These are phyloP conservation scores for Ectropis grisescens DNA, from an alignment of 1,140 invertebrate genomes.

Conservation along the genomic window DNA sequence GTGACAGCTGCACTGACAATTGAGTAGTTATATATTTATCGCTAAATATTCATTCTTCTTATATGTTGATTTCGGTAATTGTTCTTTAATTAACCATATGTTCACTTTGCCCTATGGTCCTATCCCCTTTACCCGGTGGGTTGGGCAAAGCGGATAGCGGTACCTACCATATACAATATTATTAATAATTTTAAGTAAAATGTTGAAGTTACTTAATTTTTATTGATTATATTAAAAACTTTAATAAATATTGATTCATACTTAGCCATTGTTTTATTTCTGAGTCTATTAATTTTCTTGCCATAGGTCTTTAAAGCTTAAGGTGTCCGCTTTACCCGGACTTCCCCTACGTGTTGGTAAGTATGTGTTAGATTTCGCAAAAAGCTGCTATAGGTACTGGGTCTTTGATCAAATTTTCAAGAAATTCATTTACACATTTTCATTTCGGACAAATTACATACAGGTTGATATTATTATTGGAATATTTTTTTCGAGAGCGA, in stretches of 20 bases:
- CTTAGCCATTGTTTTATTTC: slow-evolving; percentile 2
- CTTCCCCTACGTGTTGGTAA: too few relatives aligned
- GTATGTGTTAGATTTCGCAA: too few relatives aligned
- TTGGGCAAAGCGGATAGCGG: neutral
- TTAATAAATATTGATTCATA: slow-evolving; percentile 4
- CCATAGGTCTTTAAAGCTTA: slow-evolving; percentile 1
- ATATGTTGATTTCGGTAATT: too few relatives aligned
- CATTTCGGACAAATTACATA: too few relatives aligned
- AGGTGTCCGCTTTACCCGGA: slow-evolving; percentile 3
- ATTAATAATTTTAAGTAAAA: slow-evolving; percentile 1
- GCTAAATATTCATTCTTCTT: too few relatives aligned
- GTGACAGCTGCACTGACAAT: neutral
- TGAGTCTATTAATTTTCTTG: slow-evolving; percentile 1
- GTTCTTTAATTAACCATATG: too few relatives aligned
- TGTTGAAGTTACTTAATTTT: neutral
- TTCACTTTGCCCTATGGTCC: neutral
- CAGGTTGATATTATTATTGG: too few relatives aligned
- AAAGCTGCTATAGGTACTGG: too few relatives aligned
- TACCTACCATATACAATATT: neutral
- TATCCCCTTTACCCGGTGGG: neutral
- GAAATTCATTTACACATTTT: too few relatives aligned
- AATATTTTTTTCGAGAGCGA: too few relatives aligned
- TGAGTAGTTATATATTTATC: too few relatives aligned
- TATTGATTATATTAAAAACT: slow-evolving; percentile 4
- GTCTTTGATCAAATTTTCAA: too few relatives aligned